Conservation (phyloP, 2,797 vertebrate species). For the Monodelphis domestica region DNA sequence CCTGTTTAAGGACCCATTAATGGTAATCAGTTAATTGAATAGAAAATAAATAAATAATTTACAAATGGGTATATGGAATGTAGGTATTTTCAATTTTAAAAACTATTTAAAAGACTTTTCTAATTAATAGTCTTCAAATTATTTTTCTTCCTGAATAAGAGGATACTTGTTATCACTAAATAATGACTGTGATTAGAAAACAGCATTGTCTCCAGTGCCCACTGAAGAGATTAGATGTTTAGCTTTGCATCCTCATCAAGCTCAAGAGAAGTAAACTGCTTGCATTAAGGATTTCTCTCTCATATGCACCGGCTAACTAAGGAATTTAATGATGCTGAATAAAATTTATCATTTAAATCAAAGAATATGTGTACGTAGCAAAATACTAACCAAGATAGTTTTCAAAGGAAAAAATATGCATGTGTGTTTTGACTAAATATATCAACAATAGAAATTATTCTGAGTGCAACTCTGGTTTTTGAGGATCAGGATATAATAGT, state of each 20-base stretch:
- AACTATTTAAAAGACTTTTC: not conserved
- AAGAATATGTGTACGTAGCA: not conserved
- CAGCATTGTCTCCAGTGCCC: not conserved
- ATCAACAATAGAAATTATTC: too few species aligned
- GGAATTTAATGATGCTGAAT: not conserved
- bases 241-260: not conserved
- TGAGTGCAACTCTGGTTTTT: too few species aligned
- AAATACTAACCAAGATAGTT: not conserved
- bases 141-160: not conserved
- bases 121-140: not conserved
- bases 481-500: too few species aligned
- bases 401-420: not conserved
- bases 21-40: not conserved
- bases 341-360: not conserved
- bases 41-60: not conserved
- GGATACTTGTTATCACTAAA: not conserved
- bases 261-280: not conserved
- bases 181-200: not conserved
- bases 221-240: not conserved
- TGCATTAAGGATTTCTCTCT: not conserved
- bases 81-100: not conserved
- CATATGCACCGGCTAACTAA: not conserved
- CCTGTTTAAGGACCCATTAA: not conserved
- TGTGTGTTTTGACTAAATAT: too few species aligned
- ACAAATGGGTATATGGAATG: not conserved